A percentile compares a stretch with the other conserved stretches of the same genome.
Conservation (phyloP, 2,888 invertebrate species). For the Muscina levida region DNA sequence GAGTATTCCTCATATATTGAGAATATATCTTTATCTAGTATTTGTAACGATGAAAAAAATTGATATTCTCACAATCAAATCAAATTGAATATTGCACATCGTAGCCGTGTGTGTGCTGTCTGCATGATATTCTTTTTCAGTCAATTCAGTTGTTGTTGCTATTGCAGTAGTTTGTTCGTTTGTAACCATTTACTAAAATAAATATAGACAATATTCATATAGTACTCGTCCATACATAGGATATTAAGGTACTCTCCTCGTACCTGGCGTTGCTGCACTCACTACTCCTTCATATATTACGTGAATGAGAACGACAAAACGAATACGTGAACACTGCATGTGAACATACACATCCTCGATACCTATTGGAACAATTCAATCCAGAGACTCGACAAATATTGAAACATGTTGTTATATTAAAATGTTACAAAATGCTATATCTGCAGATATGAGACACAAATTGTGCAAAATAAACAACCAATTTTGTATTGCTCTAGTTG, state of each 20-base stretch:
- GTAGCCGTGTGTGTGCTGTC: slow-evolving; percentile 59
- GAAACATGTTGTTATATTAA: slow-evolving; percentile 56
- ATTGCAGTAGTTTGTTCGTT: slow-evolving; percentile 10
- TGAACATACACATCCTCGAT: not conserved
- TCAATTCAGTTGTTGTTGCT: not conserved
- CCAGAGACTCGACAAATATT: slow-evolving; percentile 44
- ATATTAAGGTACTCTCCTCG: slow-evolving; percentile 43
- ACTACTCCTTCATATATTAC: not conserved
- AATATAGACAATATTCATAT: slow-evolving; percentile 62
- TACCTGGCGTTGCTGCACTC: not conserved
- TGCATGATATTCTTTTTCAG: not conserved
- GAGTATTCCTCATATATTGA: slow-evolving; percentile 32
- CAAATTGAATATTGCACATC: slow-evolving; percentile 76
- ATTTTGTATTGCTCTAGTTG: slow-evolving; percentile 22
- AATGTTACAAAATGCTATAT: slow-evolving; percentile 55
- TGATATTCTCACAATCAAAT: slow-evolving; percentile 73
- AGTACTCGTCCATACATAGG: slow-evolving; percentile 12
- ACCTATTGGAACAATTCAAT: slow-evolving; percentile 2
- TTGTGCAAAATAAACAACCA: slow-evolving; percentile 40
- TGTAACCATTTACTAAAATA: slow-evolving; percentile 57
- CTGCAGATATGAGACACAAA: slow-evolving; percentile 40
- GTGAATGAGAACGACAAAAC: not conserved
- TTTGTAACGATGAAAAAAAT: slow-evolving; percentile 54
- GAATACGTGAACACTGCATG: slow-evolving; percentile 1
- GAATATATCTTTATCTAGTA: not conserved